Conservation (phyloP, 2,888 invertebrate genomes). For the Hemicrepidius hirtus region DNA sequence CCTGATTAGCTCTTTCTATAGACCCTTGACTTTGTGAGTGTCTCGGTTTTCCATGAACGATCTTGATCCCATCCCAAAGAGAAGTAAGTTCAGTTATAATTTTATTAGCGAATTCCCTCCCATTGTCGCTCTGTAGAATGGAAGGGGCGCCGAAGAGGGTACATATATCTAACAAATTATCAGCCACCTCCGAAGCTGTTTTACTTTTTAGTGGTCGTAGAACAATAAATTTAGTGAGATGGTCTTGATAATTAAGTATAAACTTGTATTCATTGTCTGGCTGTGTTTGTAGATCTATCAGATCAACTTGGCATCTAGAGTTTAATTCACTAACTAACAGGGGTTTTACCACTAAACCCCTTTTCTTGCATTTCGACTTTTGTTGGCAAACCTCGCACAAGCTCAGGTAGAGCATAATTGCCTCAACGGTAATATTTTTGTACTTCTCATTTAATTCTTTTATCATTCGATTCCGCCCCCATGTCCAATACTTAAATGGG, state of each 20-base stretch:
- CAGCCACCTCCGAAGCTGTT: constrained; percentile 64
- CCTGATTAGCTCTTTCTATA: constrained; percentile 58
- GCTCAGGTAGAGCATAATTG: too few species aligned
- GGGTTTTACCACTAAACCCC: constrained; percentile 30
- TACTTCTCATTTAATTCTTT: too few species aligned
- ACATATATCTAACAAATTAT: constrained; percentile 65
- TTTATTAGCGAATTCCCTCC: constrained; percentile 62
- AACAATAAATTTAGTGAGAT: constrained; percentile 67
- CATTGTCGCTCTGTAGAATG: constrained; percentile 65
- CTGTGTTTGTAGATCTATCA: constrained; percentile 66
- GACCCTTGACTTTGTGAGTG: constrained; percentile 16
- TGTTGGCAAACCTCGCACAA: constrained; percentile 9
- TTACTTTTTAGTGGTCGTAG: constrained; percentile 64
- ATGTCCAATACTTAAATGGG: too few species aligned
- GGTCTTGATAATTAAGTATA: too few species aligned
- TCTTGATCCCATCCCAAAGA: constrained; percentile 59
- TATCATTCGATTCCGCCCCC: too few species aligned
- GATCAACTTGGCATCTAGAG: constrained; percentile 63
- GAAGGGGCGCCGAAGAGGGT: constrained; percentile 64
- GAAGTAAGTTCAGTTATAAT: constrained; percentile 58
- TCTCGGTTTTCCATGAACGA: constrained; percentile 58
- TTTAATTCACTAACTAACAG: constrained; percentile 55
- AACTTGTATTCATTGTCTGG: too few species aligned
- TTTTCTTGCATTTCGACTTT: not conserved
- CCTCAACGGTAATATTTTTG: too few species aligned